phyloP scores from a whole-genome alignment of 2,797 vertebrate species.

The Pachyuromys duprasi region DNA sequence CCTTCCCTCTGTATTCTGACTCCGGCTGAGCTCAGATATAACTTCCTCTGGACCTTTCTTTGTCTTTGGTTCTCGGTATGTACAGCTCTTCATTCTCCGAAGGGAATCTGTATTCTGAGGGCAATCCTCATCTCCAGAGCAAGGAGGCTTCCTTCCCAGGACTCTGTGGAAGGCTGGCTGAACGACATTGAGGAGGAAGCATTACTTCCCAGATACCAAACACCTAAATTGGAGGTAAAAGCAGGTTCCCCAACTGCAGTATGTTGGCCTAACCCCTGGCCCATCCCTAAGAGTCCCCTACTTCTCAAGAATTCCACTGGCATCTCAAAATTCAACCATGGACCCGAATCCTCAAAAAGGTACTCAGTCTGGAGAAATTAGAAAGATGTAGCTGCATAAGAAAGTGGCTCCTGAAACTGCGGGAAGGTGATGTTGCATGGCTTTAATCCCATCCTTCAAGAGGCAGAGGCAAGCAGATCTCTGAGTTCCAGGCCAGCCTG shows the following conservation, averaged over 20 bases:
- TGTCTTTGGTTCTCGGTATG: not conserved
- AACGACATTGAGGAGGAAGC: not conserved
- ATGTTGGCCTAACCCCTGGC: rapidly evolving
- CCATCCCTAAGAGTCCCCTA: not conserved
- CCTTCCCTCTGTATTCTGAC: not conserved
- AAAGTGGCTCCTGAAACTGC: not conserved
- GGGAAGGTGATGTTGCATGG: rapidly evolving
- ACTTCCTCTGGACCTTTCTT: not conserved
- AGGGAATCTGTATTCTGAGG: not conserved
- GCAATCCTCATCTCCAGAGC: not conserved
- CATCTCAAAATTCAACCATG: not conserved
- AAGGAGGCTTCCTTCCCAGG: not conserved
- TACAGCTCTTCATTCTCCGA: not conserved
- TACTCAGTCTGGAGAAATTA: not conserved
- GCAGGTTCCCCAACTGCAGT: not conserved
- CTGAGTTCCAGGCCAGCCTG: not conserved
- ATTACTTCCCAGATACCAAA: not conserved
- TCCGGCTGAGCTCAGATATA: not conserved
- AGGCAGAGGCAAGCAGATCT: not conserved
- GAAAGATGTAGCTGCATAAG: not conserved
- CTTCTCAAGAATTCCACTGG: not conserved
- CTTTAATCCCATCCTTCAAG: not conserved
- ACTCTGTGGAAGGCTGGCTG: not conserved
- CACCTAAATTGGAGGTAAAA: not conserved
- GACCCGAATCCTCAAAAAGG: not conserved